Base-by-base conservation (phyloP, 2,797 vertebrate species). In the Phalanger gymnotis region DNA sequence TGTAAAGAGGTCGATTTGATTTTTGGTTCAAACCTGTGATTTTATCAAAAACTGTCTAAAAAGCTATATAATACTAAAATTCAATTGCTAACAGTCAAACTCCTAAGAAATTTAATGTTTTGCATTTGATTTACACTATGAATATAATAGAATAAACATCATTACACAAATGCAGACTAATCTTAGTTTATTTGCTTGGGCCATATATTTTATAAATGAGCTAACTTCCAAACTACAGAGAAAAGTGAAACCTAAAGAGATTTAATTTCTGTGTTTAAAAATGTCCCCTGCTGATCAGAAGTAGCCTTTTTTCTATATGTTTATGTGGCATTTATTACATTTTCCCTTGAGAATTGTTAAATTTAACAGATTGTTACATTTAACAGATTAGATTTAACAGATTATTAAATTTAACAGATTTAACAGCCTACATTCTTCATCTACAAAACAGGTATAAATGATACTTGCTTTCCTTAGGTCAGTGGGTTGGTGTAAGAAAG, bases 121-220 rank as follows among this genome's bases (percentile, higher is more conserved):
- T 98, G 95, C 97, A 97, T 98, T 96, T 97, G 96, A 95, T 98
- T 98, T 98, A 96, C 98, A 96, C 96, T 98, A 98, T 98, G 97
- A 98, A 96, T 81, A 73, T 96, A 98, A 98, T 97, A 98, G 95
- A 98, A 97, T 95, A 93, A 98, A 97, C 92, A 55, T 81, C 97
- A 95, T 96, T 97, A 56, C 31, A 34, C n/a, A n/a, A n/a, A 66
- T n/a, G 30, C 31, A 66, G 13, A 66, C 16, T 31, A n/a, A 16
- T 34, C 31, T 66, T 66, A 66, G 13, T 34, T 66, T 66, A 66
- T 16, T 66, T 66, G 13, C 56, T 57, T 57, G 56, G 28, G 52
- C 31, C 28, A 28, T 58, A 31, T 12, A 81, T 93, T 1, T 47
- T 91, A 87, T 47, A 57, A 94, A 89, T 93, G 57, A 34, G 28